Conservation (phyloP, 2,113 vertebrate species). For the Pteropus alecto region DNA sequence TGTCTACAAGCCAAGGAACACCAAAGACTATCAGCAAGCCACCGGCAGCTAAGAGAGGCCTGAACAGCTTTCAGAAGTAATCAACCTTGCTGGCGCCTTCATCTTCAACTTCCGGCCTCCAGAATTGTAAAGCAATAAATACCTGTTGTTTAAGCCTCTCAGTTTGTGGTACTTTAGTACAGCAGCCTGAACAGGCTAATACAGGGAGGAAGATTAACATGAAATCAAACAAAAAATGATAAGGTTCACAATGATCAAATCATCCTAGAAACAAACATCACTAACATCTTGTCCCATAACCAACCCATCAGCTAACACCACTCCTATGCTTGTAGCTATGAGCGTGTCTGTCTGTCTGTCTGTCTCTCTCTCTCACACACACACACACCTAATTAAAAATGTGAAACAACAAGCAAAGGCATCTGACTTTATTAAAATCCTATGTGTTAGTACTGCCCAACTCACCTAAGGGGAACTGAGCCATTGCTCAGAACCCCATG, state of each 20-base stretch:
- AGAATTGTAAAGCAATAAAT: not conserved
- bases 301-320: not conserved
- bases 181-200: not conserved
- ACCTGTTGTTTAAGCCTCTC: not conserved
- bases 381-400: not conserved
- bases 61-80: not conserved
- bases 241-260: not conserved
- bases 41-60: not conserved
- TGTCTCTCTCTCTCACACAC: not conserved
- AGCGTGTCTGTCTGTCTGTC: no score
- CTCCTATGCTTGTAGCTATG: not conserved
- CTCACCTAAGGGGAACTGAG: not conserved
- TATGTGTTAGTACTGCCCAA: not conserved
- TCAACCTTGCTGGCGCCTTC: not conserved
- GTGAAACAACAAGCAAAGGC: not conserved
- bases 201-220: not conserved
- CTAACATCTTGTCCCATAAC: not conserved
- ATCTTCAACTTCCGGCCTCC: not conserved
- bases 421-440: not conserved
- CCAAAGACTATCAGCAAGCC: not conserved
- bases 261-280: not conserved
- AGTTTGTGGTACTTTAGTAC: not conserved
- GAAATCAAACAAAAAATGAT: not conserved
- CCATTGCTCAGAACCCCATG: not conserved
- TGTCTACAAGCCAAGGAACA: not conserved